Conservation (phyloP, 2,113 vertebrate genomes). For the Melanerpes formicivorus region DNA sequence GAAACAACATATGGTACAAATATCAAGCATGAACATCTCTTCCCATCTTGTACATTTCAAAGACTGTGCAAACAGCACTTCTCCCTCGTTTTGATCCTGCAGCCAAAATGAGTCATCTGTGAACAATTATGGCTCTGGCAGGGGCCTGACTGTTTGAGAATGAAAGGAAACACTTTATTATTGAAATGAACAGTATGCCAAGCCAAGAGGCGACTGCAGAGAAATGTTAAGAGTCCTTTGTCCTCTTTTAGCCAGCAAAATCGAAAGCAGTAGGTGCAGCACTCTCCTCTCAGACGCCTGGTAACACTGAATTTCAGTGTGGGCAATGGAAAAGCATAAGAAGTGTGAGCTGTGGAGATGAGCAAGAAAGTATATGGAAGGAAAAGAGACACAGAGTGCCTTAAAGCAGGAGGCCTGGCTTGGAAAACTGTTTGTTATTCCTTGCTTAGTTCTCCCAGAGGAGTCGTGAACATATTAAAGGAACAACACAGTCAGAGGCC, state of each 20-base stretch:
- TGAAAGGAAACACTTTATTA: slow-evolving; percentile 75
- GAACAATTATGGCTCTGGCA: slow-evolving; percentile 74
- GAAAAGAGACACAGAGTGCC: not conserved
- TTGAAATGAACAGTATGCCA: slow-evolving; percentile 53
- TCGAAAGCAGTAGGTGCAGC: not conserved
- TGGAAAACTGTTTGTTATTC: not conserved
- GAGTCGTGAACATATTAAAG: not conserved
- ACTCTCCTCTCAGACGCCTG: not conserved
- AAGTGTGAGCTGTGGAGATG: not conserved
- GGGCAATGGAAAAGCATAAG: not conserved
- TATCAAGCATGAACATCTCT: slow-evolving; percentile 63
- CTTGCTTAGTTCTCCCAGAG: not conserved
- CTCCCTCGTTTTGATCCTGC: slow-evolving; percentile 64
- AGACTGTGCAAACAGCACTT: slow-evolving; percentile 60
- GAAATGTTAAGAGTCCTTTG: slow-evolving; percentile 48
- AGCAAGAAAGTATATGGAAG: rapidly evolving
- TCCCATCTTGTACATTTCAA: slow-evolving; percentile 58
- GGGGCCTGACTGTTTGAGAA: slow-evolving; percentile 56
- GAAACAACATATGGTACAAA: slow-evolving; percentile 67
- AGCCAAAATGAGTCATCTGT: slow-evolving; percentile 75
- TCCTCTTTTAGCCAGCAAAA: slow-evolving; percentile 42
- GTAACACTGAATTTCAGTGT: not conserved
- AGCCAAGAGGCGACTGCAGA: slow-evolving; percentile 45
- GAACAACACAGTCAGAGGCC: slow-evolving; percentile 2
- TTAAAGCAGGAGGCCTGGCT: not conserved